phyloP scores from a whole-genome alignment of 1,140 invertebrate genomes.

The Lordiphosa clarofinis region DNA sequence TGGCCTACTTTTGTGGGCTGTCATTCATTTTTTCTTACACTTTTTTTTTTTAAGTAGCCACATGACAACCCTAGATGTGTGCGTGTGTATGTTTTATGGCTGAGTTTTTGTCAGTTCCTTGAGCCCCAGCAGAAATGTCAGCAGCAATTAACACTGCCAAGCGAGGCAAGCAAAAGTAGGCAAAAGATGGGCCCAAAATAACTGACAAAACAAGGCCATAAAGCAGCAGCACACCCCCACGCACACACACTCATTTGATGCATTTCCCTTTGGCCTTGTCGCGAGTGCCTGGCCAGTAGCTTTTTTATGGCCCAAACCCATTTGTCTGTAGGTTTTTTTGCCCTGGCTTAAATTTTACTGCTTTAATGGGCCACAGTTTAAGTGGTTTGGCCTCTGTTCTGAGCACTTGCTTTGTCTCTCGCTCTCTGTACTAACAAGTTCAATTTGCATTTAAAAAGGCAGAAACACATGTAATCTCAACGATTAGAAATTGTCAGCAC shows the following conservation, averaged over 20 bases:
- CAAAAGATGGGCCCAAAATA: conserved; percentile 52
- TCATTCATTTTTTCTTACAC: no score
- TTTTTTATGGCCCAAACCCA: conserved; percentile 29
- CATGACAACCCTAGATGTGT: no score
- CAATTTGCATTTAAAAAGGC: conserved; percentile 74
- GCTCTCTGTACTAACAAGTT: conserved; percentile 66
- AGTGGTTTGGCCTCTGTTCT: conserved; percentile 46
- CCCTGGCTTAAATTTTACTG: conserved; percentile 19
- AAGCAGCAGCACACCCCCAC: conserved; percentile 2
- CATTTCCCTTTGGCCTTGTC: conserved; percentile 69
- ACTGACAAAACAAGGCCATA: conserved; percentile 43
- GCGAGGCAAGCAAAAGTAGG: conserved; percentile 41
- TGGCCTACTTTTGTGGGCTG: not conserved
- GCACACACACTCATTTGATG: conserved; percentile 49
- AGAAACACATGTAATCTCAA: conserved; percentile 74
- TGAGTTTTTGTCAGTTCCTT: conserved; percentile 5
- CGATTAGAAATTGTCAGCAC: conserved; percentile 66
- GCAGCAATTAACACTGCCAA: conserved; percentile 67
- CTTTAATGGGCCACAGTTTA: conserved; percentile 19
- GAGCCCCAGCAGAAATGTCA: conserved; percentile 47
- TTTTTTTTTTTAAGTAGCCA: no score
- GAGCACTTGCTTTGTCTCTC: not conserved
- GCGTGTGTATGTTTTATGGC: no score
- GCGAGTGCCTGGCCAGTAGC: conserved; percentile 37
- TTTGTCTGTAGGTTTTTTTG: conserved; percentile 17